These are phyloP conservation scores for Whitmania pigra DNA, from an alignment of 1,140 invertebrate species.

Conservation along the genomic window DNA sequence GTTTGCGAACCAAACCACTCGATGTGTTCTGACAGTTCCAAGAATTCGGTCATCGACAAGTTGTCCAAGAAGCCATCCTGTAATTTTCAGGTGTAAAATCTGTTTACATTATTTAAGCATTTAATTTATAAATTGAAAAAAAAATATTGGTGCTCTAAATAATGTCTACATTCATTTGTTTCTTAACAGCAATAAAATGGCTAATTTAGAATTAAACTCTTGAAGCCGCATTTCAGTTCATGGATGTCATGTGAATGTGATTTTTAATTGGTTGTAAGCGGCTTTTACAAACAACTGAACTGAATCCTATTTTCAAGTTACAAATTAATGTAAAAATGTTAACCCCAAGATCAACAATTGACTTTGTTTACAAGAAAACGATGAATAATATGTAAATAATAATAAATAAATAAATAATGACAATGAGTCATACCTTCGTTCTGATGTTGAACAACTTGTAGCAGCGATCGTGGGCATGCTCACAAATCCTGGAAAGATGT, in stretches of 20 bases:
- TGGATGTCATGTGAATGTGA: not conserved
- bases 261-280: no score
- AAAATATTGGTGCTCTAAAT: no score
- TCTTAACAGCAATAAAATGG: no score
- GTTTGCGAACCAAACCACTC: constrained; percentile 65
- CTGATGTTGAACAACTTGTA: constrained; percentile 65
- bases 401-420: not conserved
- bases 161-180: no score
- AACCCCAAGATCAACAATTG: not conserved
- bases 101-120: no score
- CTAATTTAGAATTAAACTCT: no score
- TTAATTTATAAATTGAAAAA: no score
- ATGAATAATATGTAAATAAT: not conserved
- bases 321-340: no score
- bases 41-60: constrained; percentile 58
- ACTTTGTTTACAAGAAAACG: not conserved
- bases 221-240: no score
- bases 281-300: no score
- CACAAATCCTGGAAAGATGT: constrained; percentile 63
- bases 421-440: constrained; percentile 44
- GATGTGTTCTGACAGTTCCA: constrained; percentile 61
- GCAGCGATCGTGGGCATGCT: constrained; percentile 79
- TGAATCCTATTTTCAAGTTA: no score
- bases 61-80: constrained; percentile 46
- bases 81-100: no score